These are phyloP conservation scores for Edolisoma coerulescens DNA, from an alignment of 2,113 vertebrate genomes.

Conservation along the genomic window DNA sequence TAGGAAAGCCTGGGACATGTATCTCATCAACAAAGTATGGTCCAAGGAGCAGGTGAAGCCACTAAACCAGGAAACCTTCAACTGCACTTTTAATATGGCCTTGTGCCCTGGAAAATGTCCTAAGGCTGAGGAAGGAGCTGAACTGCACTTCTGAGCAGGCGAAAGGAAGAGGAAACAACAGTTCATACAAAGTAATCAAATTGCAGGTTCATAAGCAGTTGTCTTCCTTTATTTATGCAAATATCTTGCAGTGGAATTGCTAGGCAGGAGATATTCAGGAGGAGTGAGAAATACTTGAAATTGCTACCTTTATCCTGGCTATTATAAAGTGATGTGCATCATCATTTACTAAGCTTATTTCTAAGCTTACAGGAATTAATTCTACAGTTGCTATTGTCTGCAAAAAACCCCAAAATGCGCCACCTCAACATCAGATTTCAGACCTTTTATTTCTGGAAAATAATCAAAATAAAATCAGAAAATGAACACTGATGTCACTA, in stretches of 20 bases:
- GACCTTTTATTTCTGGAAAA: neutral
- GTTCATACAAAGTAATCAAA: neutral
- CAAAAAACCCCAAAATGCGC: neutral
- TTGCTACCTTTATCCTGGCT: neutral
- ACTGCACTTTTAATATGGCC: neutral
- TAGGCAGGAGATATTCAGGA: neutral
- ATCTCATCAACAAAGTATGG: neutral
- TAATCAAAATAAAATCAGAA: neutral
- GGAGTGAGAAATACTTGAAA: neutral
- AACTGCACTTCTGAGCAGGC: neutral
- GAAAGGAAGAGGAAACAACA: neutral
- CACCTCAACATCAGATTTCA: neutral
- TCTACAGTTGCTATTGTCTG: neutral
- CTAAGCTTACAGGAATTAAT: neutral
- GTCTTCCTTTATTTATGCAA: neutral
- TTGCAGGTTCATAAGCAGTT: neutral
- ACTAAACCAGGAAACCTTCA: neutral
- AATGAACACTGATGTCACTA: neutral
- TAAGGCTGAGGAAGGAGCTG: neutral
- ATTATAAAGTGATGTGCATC: neutral
- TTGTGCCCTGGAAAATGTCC: neutral
- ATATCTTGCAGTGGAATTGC: neutral
- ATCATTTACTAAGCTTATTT: neutral
- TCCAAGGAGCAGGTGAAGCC: neutral
- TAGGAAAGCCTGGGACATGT: neutral